A percentile compares a stretch with the other conserved stretches of the same genome.
Conservation (phyloP, 2,113 vertebrate genomes). For the Cyanoderma ruficeps region DNA sequence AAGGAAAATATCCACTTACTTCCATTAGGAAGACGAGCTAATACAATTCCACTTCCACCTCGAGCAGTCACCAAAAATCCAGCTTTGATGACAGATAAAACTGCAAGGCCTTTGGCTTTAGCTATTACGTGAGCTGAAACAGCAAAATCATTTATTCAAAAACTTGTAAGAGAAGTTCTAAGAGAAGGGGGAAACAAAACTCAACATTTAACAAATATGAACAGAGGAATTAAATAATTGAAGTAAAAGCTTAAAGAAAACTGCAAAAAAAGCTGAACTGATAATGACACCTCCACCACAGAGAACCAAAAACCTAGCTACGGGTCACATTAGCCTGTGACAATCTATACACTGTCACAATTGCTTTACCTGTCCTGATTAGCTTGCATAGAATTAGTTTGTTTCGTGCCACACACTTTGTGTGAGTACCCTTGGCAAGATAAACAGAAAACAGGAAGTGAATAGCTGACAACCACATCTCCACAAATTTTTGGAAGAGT, state of each 20-base stretch:
- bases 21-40: constrained; percentile 87
- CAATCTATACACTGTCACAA: neutral
- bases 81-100: constrained; percentile 93
- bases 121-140: constrained; percentile 90
- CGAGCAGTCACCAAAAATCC: constrained; percentile 95
- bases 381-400: neutral
- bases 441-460: neutral
- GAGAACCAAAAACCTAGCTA: neutral
- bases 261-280: neutral
- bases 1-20: constrained; percentile 76
- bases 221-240: accelerated
- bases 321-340: neutral
- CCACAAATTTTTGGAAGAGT: neutral
- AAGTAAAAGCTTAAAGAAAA: neutral
- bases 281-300: neutral
- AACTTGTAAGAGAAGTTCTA: neutral
- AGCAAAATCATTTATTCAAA: neutral
- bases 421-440: neutral
- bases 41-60: constrained; percentile 92
- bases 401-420: neutral
- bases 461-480: neutral
- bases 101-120: constrained; percentile 91
- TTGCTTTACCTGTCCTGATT: neutral
- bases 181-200: neutral
- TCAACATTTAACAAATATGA: neutral